Base-by-base conservation (phyloP, 1,140 invertebrate species). In the Drosophila lacteicornis region DNA sequence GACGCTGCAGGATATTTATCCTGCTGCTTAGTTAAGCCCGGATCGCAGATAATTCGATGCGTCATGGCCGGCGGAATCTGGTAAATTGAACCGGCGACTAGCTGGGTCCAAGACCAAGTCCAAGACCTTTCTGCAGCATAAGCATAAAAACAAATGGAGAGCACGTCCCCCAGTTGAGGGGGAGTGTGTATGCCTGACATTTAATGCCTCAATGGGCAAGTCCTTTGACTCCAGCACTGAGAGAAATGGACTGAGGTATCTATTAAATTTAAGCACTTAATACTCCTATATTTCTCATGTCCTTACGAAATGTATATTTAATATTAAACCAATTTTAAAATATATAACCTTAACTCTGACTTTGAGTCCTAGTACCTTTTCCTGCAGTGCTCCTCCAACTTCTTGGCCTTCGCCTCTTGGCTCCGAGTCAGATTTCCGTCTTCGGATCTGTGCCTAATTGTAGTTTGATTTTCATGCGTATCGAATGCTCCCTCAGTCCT, bases 381-480 rank as follows among this genome's bases (percentile, higher is more conserved):
- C 2, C 25, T 12, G 17, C n/a, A 36, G 62, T 67, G 25, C 4
- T 11, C 17, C 8, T n/a, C 22, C 13, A n/a, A 17, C 15, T 25
- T 43, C 22, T 79, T 40, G 13, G 53, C n/a, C 36, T 36, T 17
- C 19, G 42, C 17, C 45, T 62, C 51, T 75, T 27, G 27, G 62
- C 69, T 17, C 22, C 27, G 67, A 30, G 6, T 73, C 40, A 73
- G 51, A 59, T 50, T 63, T 40, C 43, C 55, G 58, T 60, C 75
- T 47, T 50, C 33, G 51, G 76, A 60, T 50, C 83, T 90, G 81
- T 53, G 76, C 77, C 79, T 88, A 88, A 88, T 88, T 88, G 85
- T 88, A 81, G 81, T 88, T 88, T 88, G 85, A 88, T 88, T 88
- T 90, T 78, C 75, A 81, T 81, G 70, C 85, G 86, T 81, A 90